phyloP scores from a whole-genome alignment of 2,888 invertebrate species.

The Ochropacha duplaris region DNA sequence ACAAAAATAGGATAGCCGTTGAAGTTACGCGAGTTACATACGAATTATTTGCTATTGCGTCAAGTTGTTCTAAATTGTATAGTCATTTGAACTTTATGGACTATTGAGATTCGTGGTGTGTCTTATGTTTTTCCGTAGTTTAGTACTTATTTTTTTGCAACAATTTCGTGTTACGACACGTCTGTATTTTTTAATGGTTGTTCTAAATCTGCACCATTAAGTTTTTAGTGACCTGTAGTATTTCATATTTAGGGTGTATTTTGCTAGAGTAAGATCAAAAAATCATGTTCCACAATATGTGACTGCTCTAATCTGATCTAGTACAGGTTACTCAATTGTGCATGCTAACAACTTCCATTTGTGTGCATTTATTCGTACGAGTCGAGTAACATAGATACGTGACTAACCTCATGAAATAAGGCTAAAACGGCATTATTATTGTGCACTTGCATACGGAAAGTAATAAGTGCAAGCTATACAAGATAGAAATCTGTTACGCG shows the following conservation, averaged over 20 bases:
- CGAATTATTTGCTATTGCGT: not conserved
- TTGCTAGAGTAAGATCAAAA: not conserved
- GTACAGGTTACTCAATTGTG: not conserved
- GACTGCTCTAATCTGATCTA: not conserved
- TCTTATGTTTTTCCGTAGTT: too few species aligned
- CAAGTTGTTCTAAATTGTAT: not conserved
- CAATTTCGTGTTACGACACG: too few species aligned
- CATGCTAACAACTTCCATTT: not conserved
- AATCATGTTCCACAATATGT: not conserved
- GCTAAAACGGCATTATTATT: conserved; percentile 11
- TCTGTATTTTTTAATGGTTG: too few species aligned
- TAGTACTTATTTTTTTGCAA: too few species aligned
- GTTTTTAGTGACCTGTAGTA: too few species aligned
- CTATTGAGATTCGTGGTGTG: not conserved
- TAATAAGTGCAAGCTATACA: conserved; percentile 11
- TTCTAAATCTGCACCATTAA: too few species aligned
- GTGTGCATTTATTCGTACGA: not conserved
- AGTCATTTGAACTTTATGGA: not conserved
- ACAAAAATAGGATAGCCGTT: conserved; percentile 8
- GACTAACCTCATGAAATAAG: conserved; percentile 5
- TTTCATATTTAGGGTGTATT: too few species aligned
- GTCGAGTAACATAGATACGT: not conserved
- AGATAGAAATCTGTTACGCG: conserved; percentile 23
- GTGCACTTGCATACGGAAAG: conserved; percentile 10
- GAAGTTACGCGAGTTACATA: conserved; percentile 14